phyloP scores from a whole-genome alignment of 2,797 vertebrate species.

The Sebastes matsubarae region DNA sequence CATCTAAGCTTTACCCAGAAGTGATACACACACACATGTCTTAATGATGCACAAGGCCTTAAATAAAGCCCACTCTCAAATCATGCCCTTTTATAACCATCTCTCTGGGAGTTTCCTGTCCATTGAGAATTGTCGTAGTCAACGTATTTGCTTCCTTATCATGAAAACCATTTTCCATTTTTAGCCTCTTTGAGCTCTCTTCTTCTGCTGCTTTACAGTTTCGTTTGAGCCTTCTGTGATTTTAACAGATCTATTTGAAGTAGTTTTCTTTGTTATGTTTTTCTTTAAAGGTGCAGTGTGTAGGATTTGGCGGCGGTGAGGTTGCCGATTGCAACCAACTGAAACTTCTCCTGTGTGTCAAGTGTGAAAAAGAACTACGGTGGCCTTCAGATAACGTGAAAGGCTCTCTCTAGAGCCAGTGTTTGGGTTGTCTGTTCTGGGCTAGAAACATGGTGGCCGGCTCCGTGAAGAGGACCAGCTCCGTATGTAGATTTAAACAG shows the following conservation, averaged over 20 bases:
- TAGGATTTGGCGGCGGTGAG: too few relatives aligned
- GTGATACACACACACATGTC: neutral
- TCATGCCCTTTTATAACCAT: constrained; percentile 59
- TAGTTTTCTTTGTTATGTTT: neutral
- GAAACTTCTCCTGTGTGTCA: too few relatives aligned
- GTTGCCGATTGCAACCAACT: too few relatives aligned
- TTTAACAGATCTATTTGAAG: neutral
- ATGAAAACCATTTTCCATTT: constrained; percentile 20
- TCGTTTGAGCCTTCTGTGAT: neutral
- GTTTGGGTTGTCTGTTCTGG: too few relatives aligned
- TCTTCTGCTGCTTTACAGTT: neutral
- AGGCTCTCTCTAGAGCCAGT: too few relatives aligned
- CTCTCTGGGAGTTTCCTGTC: constrained; percentile 56
- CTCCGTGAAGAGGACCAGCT: too few relatives aligned
- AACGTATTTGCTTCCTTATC: constrained; percentile 28
- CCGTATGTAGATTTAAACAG: too few relatives aligned
- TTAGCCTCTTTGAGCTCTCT: neutral
- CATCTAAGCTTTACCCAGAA: constrained; percentile 27
- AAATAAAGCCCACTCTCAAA: constrained; percentile 58
- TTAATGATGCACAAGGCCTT: constrained; percentile 46
- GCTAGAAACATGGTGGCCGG: too few relatives aligned
- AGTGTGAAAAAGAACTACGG: too few relatives aligned
- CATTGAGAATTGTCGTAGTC: constrained; percentile 30
- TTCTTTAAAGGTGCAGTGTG: neutral
- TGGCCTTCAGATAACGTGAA: too few relatives aligned